Conservation (phyloP, 2,888 invertebrate species). For the Sesamia inferens region DNA sequence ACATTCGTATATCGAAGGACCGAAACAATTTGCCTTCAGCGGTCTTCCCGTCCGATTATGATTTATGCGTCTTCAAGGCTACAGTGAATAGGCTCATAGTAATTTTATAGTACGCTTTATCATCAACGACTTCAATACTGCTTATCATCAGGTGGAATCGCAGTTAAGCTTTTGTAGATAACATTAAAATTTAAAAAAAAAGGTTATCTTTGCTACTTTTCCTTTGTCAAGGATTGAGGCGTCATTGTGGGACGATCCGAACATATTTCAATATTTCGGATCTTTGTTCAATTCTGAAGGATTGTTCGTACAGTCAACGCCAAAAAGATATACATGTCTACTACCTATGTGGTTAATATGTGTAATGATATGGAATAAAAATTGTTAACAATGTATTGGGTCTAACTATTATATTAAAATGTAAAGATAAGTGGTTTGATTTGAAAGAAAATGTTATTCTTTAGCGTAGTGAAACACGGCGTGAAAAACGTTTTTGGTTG, state of each 20-base stretch:
- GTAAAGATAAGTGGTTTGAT: not conserved
- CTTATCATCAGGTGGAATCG: no score
- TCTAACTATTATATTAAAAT: not conserved
- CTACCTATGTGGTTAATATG: no score
- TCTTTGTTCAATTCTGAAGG: constrained; percentile 1
- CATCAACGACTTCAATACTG: no score
- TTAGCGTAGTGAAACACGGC: not conserved
- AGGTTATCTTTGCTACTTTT: constrained; percentile 11
- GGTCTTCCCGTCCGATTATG: no score
- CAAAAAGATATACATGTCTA: no score
- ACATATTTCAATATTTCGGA: constrained; percentile 13
- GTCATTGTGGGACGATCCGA: constrained; percentile 5
- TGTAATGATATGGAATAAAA: not conserved
- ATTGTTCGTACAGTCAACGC: not conserved
- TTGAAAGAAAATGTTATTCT: not conserved
- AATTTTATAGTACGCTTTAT: no score
- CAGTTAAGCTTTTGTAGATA: no score
- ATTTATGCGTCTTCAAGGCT: no score
- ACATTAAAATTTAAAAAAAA: no score
- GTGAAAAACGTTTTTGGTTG: no score
- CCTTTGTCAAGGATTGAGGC: constrained; percentile 13
- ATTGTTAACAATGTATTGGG: not conserved
- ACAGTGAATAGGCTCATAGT: no score
- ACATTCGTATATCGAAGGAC: not conserved
- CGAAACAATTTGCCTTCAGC: no score